Conservation (phyloP, 2,113 vertebrate species). For the Erinaceus europaeus region DNA sequence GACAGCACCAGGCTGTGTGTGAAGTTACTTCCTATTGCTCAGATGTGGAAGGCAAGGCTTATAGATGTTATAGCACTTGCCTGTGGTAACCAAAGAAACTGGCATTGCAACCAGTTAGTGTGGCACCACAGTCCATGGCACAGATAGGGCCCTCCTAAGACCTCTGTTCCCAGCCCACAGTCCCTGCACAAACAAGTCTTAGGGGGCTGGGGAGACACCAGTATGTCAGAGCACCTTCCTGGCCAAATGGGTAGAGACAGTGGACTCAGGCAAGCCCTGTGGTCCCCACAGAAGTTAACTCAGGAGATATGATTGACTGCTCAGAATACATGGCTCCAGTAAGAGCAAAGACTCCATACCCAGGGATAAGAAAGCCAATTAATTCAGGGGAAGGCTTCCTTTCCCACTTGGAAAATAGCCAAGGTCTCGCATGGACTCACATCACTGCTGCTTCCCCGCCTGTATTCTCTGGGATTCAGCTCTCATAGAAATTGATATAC, state of each 20-base stretch:
- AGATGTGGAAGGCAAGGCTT: background rate
- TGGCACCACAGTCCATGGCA: background rate
- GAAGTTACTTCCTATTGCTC: background rate
- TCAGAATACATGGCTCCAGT: background rate
- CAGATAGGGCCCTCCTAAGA: background rate
- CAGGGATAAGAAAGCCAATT: conserved; percentile 72
- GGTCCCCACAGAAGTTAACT: conserved; percentile 20
- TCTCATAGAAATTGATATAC: background rate
- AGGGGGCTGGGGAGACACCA: background rate
- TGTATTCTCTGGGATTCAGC: background rate
- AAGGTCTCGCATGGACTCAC: conserved; percentile 16
- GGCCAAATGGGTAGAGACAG: background rate
- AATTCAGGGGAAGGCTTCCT: conserved; percentile 46
- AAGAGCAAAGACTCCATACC: conserved; percentile 13
- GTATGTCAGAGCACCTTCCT: background rate
- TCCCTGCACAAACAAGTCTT: background rate
- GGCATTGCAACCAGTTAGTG: background rate
- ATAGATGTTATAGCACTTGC: background rate
- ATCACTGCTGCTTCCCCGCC: background rate
- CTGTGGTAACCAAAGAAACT: background rate
- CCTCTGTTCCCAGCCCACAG: background rate
- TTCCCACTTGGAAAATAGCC: conserved; percentile 28
- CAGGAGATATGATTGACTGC: conserved; percentile 59
- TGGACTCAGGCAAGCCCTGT: background rate
- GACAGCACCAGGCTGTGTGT: too few species aligned